Conservation (phyloP, 2,888 invertebrate genomes). For the Trilocha varians region DNA sequence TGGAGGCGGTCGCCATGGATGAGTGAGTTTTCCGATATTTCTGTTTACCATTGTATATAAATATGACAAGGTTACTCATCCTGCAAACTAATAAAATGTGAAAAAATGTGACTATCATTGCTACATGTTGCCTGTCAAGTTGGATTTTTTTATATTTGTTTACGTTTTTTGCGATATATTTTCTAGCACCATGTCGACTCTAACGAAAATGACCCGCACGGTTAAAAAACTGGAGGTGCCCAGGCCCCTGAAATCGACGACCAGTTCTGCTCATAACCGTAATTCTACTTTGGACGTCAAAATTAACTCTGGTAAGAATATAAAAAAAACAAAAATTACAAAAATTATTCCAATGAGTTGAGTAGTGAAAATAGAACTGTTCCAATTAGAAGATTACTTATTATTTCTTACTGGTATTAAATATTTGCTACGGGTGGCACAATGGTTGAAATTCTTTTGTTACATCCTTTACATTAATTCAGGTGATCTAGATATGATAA, state of each 20-base stretch:
- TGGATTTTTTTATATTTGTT: slow-evolving; percentile 13
- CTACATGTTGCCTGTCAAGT: slow-evolving; percentile 20
- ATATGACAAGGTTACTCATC: slow-evolving; percentile 57
- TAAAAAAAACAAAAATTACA: too few species aligned
- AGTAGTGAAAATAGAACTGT: not conserved
- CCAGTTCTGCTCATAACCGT: slow-evolving; percentile 69
- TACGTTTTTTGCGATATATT: slow-evolving; percentile 14
- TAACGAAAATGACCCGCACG: slow-evolving; percentile 78
- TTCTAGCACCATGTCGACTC: slow-evolving; percentile 69
- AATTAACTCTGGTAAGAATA: slow-evolving; percentile 65
- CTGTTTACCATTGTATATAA: slow-evolving; percentile 40
- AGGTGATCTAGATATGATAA: too few species aligned
- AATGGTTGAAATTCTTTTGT: too few species aligned
- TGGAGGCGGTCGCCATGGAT: slow-evolving; percentile 62
- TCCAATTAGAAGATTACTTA: not conserved
- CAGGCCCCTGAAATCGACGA: slow-evolving; percentile 78
- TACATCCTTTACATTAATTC: too few species aligned
- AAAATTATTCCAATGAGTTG: too few species aligned
- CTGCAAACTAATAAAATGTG: slow-evolving; percentile 18
- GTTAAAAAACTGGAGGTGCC: slow-evolving; percentile 84
- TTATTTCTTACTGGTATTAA: too few species aligned
- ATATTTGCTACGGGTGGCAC: too few species aligned
- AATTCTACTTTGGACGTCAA: slow-evolving; percentile 67
- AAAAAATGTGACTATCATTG: slow-evolving; percentile 43
- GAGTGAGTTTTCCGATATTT: slow-evolving; percentile 62